A percentile compares a stretch with the other conserved stretches of the same genome.
Evolutionary conservation across 2,113 vertebrate species (phyloP).

Genomic region (Pomatostomus ruficeps): DNA sequence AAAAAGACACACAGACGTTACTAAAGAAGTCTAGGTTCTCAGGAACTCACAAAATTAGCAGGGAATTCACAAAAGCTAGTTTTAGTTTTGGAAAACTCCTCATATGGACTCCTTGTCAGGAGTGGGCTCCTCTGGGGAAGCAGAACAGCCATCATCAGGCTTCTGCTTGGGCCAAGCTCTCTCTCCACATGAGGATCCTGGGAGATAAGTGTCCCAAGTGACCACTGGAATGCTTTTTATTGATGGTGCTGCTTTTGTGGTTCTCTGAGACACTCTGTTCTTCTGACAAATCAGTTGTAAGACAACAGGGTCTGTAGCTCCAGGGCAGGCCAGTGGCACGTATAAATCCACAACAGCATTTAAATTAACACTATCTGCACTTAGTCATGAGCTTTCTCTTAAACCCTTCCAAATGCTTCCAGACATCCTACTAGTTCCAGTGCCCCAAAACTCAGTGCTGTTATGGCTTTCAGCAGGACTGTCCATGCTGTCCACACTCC

Average conservation of each 20-base stretch:
- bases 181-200: background rate
- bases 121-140: background rate
- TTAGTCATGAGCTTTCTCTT: background rate
- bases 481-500: background rate
- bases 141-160: background rate
- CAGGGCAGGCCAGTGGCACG: rapidly evolving
- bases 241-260: background rate
- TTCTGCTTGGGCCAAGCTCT: background rate
- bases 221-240: background rate
- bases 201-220: background rate
- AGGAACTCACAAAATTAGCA: background rate
- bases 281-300: background rate
- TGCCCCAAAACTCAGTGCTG: background rate
- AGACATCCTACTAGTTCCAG: background rate
- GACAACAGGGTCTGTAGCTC: background rate
- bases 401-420: background rate
- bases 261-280: background rate
- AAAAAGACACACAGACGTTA: background rate
- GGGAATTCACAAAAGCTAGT: background rate
- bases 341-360: background rate
- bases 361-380: background rate
- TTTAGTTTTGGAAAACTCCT: background rate
- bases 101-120: background rate
- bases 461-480: background rate
- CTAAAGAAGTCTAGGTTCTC: background rate